Conservation (phyloP, 2,888 invertebrate genomes). For the Cremastinae sp. region DNA sequence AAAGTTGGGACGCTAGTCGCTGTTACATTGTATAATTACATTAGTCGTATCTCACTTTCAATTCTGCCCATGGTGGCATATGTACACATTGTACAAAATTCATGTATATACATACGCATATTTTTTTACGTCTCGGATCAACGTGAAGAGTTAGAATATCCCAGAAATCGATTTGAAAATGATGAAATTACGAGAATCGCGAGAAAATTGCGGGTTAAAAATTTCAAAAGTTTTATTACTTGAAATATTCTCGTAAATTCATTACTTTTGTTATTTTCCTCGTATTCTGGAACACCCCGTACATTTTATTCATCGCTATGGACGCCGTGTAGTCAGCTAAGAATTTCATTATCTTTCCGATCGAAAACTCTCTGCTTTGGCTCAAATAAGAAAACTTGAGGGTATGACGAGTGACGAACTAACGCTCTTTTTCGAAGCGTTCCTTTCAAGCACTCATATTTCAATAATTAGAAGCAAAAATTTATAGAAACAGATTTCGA, state of each 20-base stretch:
- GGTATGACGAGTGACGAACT: constrained; percentile 17
- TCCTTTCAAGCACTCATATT: constrained; percentile 16
- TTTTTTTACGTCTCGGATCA: constrained; percentile 1
- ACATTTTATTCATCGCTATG: no score
- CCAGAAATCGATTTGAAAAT: not conserved
- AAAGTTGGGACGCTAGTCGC: constrained; percentile 56
- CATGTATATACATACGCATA: constrained; percentile 33
- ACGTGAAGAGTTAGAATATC: no score
- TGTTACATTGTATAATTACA: constrained; percentile 40
- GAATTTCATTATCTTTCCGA: constrained; percentile 50
- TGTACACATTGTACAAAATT: constrained; percentile 59
- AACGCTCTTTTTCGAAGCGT: constrained; percentile 16
- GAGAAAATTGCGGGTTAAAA: not conserved
- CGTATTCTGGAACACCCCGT: constrained; percentile 9
- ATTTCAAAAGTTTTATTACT: not conserved
- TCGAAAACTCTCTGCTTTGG: constrained; percentile 51
- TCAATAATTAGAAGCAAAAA: constrained; percentile 40
- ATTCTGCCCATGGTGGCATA: constrained; percentile 48
- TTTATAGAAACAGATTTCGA: constrained; percentile 53
- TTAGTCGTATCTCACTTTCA: constrained; percentile 34
- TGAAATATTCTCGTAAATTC: constrained; percentile 9
- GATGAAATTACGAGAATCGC: constrained; percentile 4
- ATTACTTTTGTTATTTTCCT: constrained; percentile 13
- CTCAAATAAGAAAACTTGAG: constrained; percentile 49
- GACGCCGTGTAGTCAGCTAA: constrained; percentile 4